These are phyloP conservation scores for Triops longicaudatus DNA, from an alignment of 1,140 invertebrate species.

Conservation along the genomic window DNA sequence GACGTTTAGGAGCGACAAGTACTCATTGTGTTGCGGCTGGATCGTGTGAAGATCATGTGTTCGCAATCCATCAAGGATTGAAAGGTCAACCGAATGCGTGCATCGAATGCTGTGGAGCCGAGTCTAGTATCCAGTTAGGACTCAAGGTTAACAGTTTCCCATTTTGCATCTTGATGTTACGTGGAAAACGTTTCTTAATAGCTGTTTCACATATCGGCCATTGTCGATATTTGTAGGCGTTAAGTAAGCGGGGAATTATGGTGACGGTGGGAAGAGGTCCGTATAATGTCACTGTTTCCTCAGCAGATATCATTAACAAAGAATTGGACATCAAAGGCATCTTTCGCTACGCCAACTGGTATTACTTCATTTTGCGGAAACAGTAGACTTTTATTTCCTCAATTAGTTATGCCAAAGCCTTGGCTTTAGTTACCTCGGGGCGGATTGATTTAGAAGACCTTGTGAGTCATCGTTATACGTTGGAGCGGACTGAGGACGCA, in stretches of 20 bases:
- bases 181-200: not conserved
- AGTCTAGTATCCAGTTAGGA: slow-evolving; percentile 31
- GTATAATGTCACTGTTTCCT: slow-evolving; percentile 39
- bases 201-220: not conserved
- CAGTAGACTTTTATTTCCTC: slow-evolving; percentile 21
- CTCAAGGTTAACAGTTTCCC: slow-evolving; percentile 27
- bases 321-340: slow-evolving; percentile 47
- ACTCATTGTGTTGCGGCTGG: slow-evolving; percentile 32
- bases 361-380: slow-evolving; percentile 32
- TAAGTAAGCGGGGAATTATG: slow-evolving; percentile 41
- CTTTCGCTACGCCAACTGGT: slow-evolving; percentile 46
- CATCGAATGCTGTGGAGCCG: slow-evolving; percentile 45
- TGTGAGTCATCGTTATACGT: slow-evolving; percentile 42
- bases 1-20: slow-evolving; percentile 41
- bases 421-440: slow-evolving; percentile 43
- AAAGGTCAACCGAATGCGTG: slow-evolving; percentile 39
- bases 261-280: slow-evolving; percentile 45
- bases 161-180: not conserved
- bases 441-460: slow-evolving; percentile 41
- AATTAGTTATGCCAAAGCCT: slow-evolving; percentile 43
- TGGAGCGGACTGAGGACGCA: slow-evolving; percentile 41
- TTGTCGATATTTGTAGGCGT: slow-evolving; percentile 34
- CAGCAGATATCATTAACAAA: slow-evolving; percentile 41
- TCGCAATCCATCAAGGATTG: slow-evolving; percentile 35
- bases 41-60: slow-evolving; percentile 25